Percentiles rank a stretch among this genome's conserved stretches.
These are phyloP conservation scores for Panthera uncia DNA, from an alignment of 2,113 vertebrate genomes.

Conservation along the genomic window DNA sequence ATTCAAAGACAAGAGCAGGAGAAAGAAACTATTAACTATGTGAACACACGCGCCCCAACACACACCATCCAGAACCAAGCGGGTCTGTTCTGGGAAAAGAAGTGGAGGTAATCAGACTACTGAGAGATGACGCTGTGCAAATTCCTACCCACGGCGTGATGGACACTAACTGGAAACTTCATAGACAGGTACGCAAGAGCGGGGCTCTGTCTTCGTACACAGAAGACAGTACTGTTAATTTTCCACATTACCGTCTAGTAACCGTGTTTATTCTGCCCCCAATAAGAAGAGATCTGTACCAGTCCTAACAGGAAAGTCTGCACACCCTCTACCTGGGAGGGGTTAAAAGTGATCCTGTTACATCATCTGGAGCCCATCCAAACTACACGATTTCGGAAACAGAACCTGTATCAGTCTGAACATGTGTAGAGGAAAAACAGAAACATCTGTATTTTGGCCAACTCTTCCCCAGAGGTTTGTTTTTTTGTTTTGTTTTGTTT, in stretches of 20 bases:
- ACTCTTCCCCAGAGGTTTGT: conserved; percentile 74
- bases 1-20: neutral
- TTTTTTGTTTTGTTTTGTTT: neutral
- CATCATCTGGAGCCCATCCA: conserved; percentile 77
- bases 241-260: neutral
- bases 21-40: neutral
- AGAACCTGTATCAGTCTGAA: conserved; percentile 73
- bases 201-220: neutral
- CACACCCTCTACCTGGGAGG: conserved; percentile 55
- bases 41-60: neutral
- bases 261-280: neutral
- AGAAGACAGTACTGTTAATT: neutral
- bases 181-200: neutral
- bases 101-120: neutral
- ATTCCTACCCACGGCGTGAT: neutral
- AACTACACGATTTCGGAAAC: conserved; percentile 71
- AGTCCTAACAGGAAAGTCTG: conserved; percentile 50
- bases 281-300: neutral
- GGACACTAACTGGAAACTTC: neutral
- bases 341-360: conserved; percentile 74
- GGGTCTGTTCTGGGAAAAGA: neutral
- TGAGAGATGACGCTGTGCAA: neutral
- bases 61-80: neutral
- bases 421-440: conserved; percentile 73
- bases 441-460: conserved; percentile 77